Percentiles rank a stretch among this genome's conserved stretches.
Conservation (phyloP, 92 coral and sea anemone genomes). For the Blastomussa wellsi region DNA sequence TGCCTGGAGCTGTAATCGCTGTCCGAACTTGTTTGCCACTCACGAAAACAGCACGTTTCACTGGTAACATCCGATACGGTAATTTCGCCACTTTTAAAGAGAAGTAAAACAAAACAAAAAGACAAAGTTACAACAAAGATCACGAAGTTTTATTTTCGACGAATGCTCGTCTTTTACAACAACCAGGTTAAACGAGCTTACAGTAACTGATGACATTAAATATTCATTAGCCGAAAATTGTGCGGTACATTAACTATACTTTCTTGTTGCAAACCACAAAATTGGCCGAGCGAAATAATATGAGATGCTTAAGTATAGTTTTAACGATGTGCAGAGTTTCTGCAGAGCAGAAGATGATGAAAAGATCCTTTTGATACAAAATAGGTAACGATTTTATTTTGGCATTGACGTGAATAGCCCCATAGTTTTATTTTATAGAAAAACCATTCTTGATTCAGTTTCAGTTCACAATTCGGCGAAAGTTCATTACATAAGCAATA, state of each 20-base stretch:
- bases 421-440: not conserved
- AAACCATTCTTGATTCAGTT: not conserved
- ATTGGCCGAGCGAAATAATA: conserved; percentile 16
- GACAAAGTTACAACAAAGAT: not conserved
- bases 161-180: not conserved
- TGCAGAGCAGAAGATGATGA: not conserved
- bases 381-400: not conserved
- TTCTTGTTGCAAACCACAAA: conserved; percentile 35
- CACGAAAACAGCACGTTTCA: conserved; percentile 6
- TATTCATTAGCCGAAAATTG: conserved; percentile 29
- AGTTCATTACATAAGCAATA: not conserved
- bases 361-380: not conserved
- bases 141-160: not conserved
- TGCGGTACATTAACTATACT: conserved; percentile 26
- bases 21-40: conserved; percentile 8
- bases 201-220: conserved; percentile 22
- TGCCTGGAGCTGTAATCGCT: conserved; percentile 19
- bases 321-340: not conserved
- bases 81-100: not conserved
- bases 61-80: not conserved
- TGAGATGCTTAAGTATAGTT: not conserved
- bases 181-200: conserved; percentile 6
- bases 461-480: not conserved
- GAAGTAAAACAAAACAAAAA: not conserved
- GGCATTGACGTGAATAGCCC: not conserved